Base-by-base conservation (phyloP, 2,113 vertebrate genomes). In the Sebastes schlegelii region DNA sequence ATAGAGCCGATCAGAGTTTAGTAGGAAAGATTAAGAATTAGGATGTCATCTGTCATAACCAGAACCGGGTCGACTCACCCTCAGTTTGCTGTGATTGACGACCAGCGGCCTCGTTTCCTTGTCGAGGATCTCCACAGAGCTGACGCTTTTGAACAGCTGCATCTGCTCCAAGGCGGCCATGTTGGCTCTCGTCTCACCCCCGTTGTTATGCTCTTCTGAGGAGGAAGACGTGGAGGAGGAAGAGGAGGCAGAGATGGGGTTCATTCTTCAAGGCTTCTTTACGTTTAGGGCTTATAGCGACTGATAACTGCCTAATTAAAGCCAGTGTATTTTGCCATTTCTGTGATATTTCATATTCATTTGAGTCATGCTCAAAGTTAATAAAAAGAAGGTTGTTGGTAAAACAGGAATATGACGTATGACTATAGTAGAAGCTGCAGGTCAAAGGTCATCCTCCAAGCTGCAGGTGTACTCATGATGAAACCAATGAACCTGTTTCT, bases 81-180 rank as follows among this genome's bases (percentile, higher is more conserved):
- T 92, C 52, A 97, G 92, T 19, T 91, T 92, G 42, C 49, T 60
- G n/a, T 79, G 85, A 85, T 96, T 91, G 40, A 97, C 94, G 0
- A 89, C 75, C 72, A 96, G 88, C 13, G 45, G 80, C 0, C 92
- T 89, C 0, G 77, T 86, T 1, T 89, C 81, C 64, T 93, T 83
- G 4, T 84, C 76, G 2, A 93, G 77, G 66, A 77, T 74, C 34
- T 89, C 86, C 60, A 81, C 4, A 4, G 77, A 84, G 70, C 92
- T 89, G 23, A 94, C 86, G 55, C 11, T 26, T 48, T 0, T 54
- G 12, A 71, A n/a, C 67, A 34, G 43, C 71, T 80, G 70, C 61
- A 42, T 51, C 72, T 75, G 83, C 16, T 82, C 61, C 55, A 13
- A 3, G 55, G 55, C 55, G 0, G 66, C 69, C 13, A 48, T 45